These are phyloP conservation scores for Branchellion lobata DNA, from an alignment of 2,888 invertebrate species.

Conservation along the genomic window DNA sequence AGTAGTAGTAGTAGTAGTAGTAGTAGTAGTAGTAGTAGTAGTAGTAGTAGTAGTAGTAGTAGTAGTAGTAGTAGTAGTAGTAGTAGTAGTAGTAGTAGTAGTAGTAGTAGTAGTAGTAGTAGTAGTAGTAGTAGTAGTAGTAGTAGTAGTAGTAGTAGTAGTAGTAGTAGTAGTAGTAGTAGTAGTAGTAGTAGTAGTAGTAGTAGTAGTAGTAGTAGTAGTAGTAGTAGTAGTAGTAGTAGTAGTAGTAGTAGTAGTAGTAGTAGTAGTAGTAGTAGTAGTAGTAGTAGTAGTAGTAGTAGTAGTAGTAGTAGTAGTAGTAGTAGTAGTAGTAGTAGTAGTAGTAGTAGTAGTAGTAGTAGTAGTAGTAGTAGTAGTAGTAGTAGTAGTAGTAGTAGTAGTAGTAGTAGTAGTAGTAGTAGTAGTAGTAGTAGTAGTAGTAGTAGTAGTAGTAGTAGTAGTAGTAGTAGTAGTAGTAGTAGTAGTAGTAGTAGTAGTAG, in stretches of 20 bases:
- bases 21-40: slow-evolving; percentile 9
- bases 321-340: not conserved
- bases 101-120: slow-evolving; percentile 9
- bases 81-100: slow-evolving; percentile 9
- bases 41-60: slow-evolving; percentile 9
- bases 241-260: slow-evolving; percentile 8
- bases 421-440: too few species aligned
- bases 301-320: not conserved
- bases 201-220: slow-evolving; percentile 21
- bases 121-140: slow-evolving; percentile 2
- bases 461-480: slow-evolving; percentile 15
- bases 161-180: slow-evolving; percentile 13
- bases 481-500: slow-evolving; percentile 34
- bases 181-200: slow-evolving; percentile 26
- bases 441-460: too few species aligned
- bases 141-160: slow-evolving; percentile 24
- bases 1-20: slow-evolving; percentile 9
- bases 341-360: not conserved
- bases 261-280: not conserved
- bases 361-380: too few species aligned
- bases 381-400: too few species aligned
- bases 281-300: slow-evolving; percentile 11
- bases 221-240: not conserved
- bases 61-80: slow-evolving; percentile 9
- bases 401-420: too few species aligned